phyloP scores from a whole-genome alignment of 2,797 vertebrate species.

The Bovichtus diacanthus region DNA sequence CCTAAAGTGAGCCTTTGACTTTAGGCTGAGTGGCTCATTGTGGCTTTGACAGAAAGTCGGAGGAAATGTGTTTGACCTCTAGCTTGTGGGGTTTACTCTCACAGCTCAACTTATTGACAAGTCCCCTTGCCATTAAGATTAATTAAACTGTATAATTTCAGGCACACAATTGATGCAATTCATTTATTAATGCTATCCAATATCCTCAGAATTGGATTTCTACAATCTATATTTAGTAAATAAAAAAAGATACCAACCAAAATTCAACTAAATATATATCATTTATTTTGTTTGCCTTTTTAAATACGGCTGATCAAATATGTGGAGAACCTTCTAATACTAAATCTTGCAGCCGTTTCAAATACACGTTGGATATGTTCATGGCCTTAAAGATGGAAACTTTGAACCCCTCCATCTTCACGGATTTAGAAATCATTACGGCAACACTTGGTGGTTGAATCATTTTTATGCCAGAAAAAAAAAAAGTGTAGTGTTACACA shows the following conservation, averaged over 20 bases:
- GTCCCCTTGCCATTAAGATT: not conserved
- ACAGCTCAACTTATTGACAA: not conserved
- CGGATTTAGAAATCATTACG: not conserved
- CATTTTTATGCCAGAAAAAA: constrained; percentile 73
- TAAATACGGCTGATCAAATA: not conserved
- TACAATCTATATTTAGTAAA: not conserved
- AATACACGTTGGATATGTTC: not conserved
- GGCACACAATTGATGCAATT: too few relatives aligned
- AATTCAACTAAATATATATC: not conserved
- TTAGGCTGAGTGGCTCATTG: not conserved
- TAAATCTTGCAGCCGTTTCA: too few relatives aligned
- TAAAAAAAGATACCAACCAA: not conserved
- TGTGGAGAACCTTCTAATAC: not conserved
- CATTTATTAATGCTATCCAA: not conserved
- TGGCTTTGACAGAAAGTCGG: not conserved
- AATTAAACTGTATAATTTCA: not conserved
- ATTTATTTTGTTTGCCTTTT: not conserved
- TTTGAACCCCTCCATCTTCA: not conserved
- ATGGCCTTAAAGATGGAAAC: not conserved
- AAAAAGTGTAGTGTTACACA: constrained; percentile 41
- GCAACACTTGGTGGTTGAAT: constrained; percentile 25
- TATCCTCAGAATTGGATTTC: not conserved
- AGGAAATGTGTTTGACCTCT: constrained; percentile 10
- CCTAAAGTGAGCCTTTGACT: constrained; percentile 30
- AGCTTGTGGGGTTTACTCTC: not conserved